A percentile compares a stretch with the other conserved stretches of the same genome.
These are phyloP conservation scores for Chelmon rostratus DNA, from an alignment of 2,797 vertebrate species.

Conservation along the genomic window DNA sequence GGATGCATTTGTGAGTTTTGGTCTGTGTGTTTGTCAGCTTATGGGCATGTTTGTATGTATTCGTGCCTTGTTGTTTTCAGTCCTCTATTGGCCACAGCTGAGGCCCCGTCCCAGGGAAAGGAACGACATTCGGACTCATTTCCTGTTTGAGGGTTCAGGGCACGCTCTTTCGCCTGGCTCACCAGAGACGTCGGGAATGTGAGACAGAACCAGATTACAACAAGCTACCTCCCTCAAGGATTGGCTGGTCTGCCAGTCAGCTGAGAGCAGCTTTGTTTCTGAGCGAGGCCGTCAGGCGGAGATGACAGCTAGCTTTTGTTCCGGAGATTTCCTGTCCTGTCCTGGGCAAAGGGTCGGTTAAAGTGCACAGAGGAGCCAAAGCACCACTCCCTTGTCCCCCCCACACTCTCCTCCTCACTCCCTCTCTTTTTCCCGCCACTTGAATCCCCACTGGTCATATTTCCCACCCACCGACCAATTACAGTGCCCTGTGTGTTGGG, in stretches of 20 bases:
- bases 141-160: slow-evolving; percentile 75
- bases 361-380: slow-evolving; percentile 64
- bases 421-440: slow-evolving; percentile 75
- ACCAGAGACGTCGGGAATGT: slow-evolving; percentile 66
- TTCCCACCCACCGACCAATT: slow-evolving; percentile 69
- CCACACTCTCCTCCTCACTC: neutral
- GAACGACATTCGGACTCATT: slow-evolving; percentile 69
- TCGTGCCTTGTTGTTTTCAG: slow-evolving; percentile 29
- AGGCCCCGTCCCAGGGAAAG: slow-evolving; percentile 57
- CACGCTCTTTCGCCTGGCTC: slow-evolving; percentile 42
- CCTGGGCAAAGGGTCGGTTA: slow-evolving; percentile 66
- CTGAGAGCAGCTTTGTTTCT: slow-evolving; percentile 62
- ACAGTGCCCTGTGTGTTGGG: slow-evolving; percentile 37
- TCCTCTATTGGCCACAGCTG: slow-evolving; percentile 41
- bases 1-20: slow-evolving; percentile 18
- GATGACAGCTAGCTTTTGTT: slow-evolving; percentile 78
- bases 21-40: slow-evolving; percentile 9
- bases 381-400: slow-evolving; percentile 37
- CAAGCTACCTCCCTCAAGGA: slow-evolving; percentile 53
- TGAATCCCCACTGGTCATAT: slow-evolving; percentile 47
- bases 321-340: slow-evolving; percentile 74
- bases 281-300: slow-evolving; percentile 46
- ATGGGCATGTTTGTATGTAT: slow-evolving; percentile 53
- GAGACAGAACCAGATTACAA: slow-evolving; percentile 68
- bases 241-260: slow-evolving; percentile 59